Evolutionary conservation across 2,797 vertebrate species (phyloP).

Genomic region (Macrochelys suwanniensis): DNA sequence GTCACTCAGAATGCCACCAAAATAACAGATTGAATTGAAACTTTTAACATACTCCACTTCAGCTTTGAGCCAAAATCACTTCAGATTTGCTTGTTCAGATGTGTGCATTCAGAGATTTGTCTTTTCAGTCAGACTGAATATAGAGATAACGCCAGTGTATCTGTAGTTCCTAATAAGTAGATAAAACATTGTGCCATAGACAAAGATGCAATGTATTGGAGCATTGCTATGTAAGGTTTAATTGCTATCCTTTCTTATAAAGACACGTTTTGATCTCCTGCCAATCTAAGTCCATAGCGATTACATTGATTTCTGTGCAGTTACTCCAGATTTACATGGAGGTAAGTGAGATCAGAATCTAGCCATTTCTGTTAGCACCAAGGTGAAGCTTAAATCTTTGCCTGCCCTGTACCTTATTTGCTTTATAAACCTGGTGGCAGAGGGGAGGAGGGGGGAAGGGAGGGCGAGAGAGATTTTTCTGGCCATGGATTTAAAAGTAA

Average conservation of each 20-base stretch:
- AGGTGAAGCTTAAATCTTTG: not conserved
- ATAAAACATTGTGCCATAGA: not conserved
- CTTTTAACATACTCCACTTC: not conserved
- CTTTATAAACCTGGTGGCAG: not conserved
- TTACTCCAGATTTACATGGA: not conserved
- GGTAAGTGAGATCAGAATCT: not conserved
- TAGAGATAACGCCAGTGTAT: not conserved
- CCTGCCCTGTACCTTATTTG: not conserved
- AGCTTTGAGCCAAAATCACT: not conserved
- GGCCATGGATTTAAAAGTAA: not conserved
- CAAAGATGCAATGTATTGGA: not conserved
- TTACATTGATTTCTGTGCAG: not conserved
- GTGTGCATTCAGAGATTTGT: not conserved
- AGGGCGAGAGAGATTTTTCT: not conserved
- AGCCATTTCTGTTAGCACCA: not conserved
- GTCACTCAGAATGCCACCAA: not conserved
- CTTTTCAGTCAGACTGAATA: not conserved
- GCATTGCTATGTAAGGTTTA: not conserved
- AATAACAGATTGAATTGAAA: not conserved
- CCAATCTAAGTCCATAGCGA: not conserved
- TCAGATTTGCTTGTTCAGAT: not conserved
- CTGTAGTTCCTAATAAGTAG: not conserved
- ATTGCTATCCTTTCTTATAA: not conserved
- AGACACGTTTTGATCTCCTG: not conserved
- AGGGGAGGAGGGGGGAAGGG: too few species aligned